Base-by-base conservation (phyloP, 1,140 invertebrate species). In the Cepaea nemoralis region DNA sequence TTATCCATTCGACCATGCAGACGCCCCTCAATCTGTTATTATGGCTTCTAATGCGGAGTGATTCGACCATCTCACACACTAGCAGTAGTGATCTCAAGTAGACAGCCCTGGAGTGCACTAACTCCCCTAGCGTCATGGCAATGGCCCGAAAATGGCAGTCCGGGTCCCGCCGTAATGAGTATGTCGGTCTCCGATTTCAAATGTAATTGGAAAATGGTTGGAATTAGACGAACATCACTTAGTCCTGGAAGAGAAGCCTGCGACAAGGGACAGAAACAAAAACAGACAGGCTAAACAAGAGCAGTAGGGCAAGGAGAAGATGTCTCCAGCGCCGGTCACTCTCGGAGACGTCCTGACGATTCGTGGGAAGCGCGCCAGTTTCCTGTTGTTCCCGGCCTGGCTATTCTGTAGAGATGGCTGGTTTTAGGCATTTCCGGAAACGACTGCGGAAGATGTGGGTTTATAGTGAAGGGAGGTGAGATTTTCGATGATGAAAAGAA, bases 201-300 rank as follows among this genome's bases (percentile, higher is more conserved):
- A n/a, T 63, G 59, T 63, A 63, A 63, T 63, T 63, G n/a, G 59
- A 63, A 63, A 63, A 63, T 63, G 59, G 59, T 63, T 63, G 27
- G 59, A 63, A 63, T 63, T 63, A 63, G 59, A 63, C 2, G 59
- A 27, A 31, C 59, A 63, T 63, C 59, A 63, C 59, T 63, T 63
- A 63, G 59, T 27, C 22, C n/a, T 31, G 59, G 59, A 55, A 6
- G n/a, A 63, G n/a, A 27, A 63, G n/a, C 27, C 59, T 31, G 27
- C 59, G 59, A 63, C 59, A 31, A 63, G n/a, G 59, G 59, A 63
- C 59, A 63, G 59, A 22, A 63, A 63, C 59, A 63, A 63, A 63
- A 63, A 63, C 22, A 63, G 59, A 63, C n/a, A 5, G 59, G 27
- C n/a, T 63, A 63, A 55, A 63, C 33, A 27, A 63, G 33, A 31